Conservation (phyloP, 2,888 invertebrate genomes). For the Xestia sexstrigata region DNA sequence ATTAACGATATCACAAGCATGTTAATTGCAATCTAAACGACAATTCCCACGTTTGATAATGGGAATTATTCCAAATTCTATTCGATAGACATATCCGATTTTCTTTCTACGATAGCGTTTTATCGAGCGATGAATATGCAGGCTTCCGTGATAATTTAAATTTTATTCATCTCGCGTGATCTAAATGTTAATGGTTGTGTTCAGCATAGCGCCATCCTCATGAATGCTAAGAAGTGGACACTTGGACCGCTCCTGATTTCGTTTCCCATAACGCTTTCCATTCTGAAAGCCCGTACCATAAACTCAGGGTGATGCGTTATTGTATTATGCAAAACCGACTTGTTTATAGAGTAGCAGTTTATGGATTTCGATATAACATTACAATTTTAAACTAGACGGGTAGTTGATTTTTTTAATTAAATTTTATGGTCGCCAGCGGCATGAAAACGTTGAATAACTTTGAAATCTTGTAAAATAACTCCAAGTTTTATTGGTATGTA, state of each 20-base stretch:
- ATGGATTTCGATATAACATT: constrained; percentile 66
- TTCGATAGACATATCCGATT: constrained; percentile 51
- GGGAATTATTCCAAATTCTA: constrained; percentile 53
- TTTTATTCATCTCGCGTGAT: constrained; percentile 65
- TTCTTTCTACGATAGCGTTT: constrained; percentile 48
- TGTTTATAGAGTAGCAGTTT: constrained; percentile 73
- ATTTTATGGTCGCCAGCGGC: constrained; percentile 58
- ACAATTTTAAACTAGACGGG: constrained; percentile 67
- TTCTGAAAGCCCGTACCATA: constrained; percentile 72
- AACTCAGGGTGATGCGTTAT: constrained; percentile 77
- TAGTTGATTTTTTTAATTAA: constrained; percentile 67
- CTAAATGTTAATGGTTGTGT: constrained; percentile 67
- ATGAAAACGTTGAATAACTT: constrained; percentile 58
- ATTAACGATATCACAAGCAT: constrained; percentile 54
- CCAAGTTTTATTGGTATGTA: constrained; percentile 48
- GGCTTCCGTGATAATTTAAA: constrained; percentile 64
- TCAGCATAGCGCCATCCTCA: constrained; percentile 78
- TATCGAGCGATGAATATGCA: constrained; percentile 64
- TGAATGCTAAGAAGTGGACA: constrained; percentile 82
- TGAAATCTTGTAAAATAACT: constrained; percentile 55
- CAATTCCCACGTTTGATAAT: constrained; percentile 70
- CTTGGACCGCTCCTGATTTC: constrained; percentile 83
- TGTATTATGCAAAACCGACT: constrained; percentile 78
- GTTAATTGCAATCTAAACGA: constrained; percentile 63
- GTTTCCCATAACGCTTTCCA: constrained; percentile 76